phyloP scores from a whole-genome alignment of 2,113 vertebrate species.

The Girardinichthys multiradiatus region DNA sequence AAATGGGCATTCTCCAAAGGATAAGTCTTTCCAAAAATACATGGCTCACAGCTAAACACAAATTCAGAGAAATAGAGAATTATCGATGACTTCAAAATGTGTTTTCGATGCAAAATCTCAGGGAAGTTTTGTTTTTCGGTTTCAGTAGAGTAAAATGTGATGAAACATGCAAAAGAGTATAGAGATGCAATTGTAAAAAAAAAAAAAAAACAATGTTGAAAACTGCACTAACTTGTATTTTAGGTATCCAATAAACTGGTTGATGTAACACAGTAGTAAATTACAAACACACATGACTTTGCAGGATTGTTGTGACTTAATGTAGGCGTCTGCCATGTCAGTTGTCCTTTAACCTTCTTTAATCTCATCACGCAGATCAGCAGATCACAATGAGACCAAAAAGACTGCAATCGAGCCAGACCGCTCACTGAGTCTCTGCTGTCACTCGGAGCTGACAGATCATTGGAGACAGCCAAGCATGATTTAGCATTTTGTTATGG shows the following conservation, averaged over 20 bases:
- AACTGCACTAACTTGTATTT: too few relatives aligned
- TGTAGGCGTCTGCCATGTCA: not conserved
- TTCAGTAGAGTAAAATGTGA: too few relatives aligned
- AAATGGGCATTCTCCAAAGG: too few relatives aligned
- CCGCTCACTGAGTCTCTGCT: slow-evolving; percentile 5
- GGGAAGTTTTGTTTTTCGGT: too few relatives aligned
- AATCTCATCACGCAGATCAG: slow-evolving; percentile 53
- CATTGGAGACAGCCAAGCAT: slow-evolving; percentile 2
- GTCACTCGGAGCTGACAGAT: slow-evolving; percentile 12
- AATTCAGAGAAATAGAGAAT: too few relatives aligned
- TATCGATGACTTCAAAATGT: too few relatives aligned
- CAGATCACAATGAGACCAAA: slow-evolving; percentile 23
- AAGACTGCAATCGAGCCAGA: slow-evolving; percentile 8
- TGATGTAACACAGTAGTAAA: not conserved
- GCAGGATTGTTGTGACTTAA: not conserved
- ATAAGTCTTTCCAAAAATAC: too few relatives aligned
- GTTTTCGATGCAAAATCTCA: too few relatives aligned
- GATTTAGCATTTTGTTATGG: slow-evolving; percentile 23
- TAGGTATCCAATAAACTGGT: not conserved
- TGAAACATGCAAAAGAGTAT: too few relatives aligned
- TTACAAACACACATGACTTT: not conserved
- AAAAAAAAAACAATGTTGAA: too few relatives aligned
- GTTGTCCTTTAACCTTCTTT: slow-evolving; percentile 32
- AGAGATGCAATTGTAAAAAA: too few relatives aligned
- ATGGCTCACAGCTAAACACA: too few relatives aligned